Conservation (phyloP, 1,140 invertebrate species). For the Polyergus mexicanus region DNA sequence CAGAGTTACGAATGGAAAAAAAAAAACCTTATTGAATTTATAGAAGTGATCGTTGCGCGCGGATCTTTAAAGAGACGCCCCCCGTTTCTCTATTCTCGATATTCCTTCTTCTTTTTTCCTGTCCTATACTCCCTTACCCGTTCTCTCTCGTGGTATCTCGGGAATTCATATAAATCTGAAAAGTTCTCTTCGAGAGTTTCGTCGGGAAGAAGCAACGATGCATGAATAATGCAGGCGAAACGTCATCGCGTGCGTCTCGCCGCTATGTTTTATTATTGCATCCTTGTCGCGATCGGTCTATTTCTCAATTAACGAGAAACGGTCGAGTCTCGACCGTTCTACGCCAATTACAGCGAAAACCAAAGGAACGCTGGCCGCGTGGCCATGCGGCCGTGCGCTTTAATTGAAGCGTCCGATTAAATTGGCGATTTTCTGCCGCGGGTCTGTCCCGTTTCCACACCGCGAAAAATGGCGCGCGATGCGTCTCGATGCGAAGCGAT, state of each 20-base stretch:
- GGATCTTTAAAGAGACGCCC: slow-evolving; percentile 48
- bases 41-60: slow-evolving; percentile 46
- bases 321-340: background rate
- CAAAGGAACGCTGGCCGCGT: slow-evolving; percentile 18
- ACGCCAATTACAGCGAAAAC: slow-evolving; percentile 43
- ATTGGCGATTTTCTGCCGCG: slow-evolving; percentile 43
- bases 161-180: slow-evolving; percentile 58
- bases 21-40: slow-evolving; percentile 39
- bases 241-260: slow-evolving; percentile 23
- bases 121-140: background rate
- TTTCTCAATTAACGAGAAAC: slow-evolving; percentile 59
- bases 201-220: slow-evolving; percentile 38
- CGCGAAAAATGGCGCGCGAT: slow-evolving; percentile 40
- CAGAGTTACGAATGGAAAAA: background rate
- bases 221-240: slow-evolving; percentile 54
- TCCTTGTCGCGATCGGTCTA: background rate
- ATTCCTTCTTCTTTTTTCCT: slow-evolving; percentile 9
- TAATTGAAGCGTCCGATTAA: slow-evolving; percentile 54
- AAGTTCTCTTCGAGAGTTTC: slow-evolving; percentile 39
- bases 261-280: slow-evolving; percentile 33
- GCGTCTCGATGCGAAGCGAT: background rate
- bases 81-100: slow-evolving; percentile 34
- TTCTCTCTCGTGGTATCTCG: slow-evolving; percentile 39
- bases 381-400: background rate
- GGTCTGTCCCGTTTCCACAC: background rate